A percentile compares a stretch with the other conserved stretches of the same genome.
Conservation (phyloP, 2,888 invertebrate genomes). For the Eupithecia subfuscata region DNA sequence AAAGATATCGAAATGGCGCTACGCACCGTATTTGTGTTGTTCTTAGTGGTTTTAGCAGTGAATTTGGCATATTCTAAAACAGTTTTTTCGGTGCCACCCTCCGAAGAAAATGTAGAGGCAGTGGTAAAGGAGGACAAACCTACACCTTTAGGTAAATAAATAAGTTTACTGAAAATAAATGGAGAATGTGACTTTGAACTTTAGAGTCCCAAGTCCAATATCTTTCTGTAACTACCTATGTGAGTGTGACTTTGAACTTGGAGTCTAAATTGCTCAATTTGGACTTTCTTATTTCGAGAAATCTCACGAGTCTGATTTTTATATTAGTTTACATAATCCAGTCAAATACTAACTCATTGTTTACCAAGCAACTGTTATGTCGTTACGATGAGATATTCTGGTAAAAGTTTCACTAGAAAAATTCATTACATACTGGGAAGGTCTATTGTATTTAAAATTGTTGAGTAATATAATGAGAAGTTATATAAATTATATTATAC, state of each 20-base stretch:
- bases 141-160: slow-evolving; percentile 13
- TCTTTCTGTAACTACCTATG: background rate
- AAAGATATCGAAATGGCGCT: slow-evolving; percentile 18
- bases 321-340: background rate
- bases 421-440: background rate
- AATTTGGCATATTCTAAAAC: slow-evolving; percentile 26
- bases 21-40: slow-evolving; percentile 19
- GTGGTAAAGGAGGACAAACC: slow-evolving; percentile 12
- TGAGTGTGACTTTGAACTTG: no score
- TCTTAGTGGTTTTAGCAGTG: slow-evolving; percentile 27
- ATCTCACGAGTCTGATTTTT: background rate
- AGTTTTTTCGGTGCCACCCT: slow-evolving; percentile 12
- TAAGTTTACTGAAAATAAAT: background rate
- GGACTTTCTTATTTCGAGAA: background rate
- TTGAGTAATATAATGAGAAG: background rate
- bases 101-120: slow-evolving; percentile 11
- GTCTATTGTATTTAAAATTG: background rate
- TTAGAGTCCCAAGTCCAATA: background rate
- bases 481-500: background rate
- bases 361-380: background rate
- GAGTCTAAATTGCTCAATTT: no score
- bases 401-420: background rate
- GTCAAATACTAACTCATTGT: background rate
- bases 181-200: no score
- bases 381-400: background rate